A percentile compares a stretch with the other conserved stretches of the same genome.
Evolutionary conservation across 2,113 vertebrate species (phyloP).

Genomic region (Collichthys lucidus): DNA sequence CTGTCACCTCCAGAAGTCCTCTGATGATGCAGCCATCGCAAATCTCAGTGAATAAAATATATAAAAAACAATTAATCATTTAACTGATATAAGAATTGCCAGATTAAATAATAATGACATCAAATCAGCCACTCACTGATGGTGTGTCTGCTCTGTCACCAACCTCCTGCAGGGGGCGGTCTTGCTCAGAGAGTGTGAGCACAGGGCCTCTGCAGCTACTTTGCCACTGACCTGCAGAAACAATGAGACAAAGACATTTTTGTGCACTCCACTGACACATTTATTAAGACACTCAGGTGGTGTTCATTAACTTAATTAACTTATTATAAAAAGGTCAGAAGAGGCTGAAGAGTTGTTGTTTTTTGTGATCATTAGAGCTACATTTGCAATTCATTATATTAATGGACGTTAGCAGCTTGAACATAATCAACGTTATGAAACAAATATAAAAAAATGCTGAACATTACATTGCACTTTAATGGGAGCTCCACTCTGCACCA

Average conservation of each 20-base stretch:
- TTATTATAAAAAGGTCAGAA: too few relatives aligned
- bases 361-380: background rate
- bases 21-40: too few relatives aligned
- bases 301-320: background rate
- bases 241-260: background rate
- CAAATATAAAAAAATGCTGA: background rate
- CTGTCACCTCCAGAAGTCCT: too few relatives aligned
- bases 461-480: background rate
- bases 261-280: background rate
- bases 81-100: too few relatives aligned
- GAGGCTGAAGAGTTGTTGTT: background rate
- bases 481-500: conserved; percentile 33
- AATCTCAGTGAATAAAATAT: too few relatives aligned
- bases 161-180: conserved; percentile 52
- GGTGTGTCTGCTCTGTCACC: conserved; percentile 4
- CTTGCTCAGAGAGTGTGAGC: conserved; percentile 19
- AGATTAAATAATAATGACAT: background rate
- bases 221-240: background rate
- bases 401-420: background rate
- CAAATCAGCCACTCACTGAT: background rate
- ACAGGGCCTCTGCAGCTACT: background rate
- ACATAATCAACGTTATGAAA: background rate
- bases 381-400: background rate
- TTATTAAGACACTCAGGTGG: too few relatives aligned
- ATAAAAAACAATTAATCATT: too few relatives aligned